Base-by-base conservation (phyloP, 1,140 invertebrate genomes). In the Coenobita brevimanus region DNA sequence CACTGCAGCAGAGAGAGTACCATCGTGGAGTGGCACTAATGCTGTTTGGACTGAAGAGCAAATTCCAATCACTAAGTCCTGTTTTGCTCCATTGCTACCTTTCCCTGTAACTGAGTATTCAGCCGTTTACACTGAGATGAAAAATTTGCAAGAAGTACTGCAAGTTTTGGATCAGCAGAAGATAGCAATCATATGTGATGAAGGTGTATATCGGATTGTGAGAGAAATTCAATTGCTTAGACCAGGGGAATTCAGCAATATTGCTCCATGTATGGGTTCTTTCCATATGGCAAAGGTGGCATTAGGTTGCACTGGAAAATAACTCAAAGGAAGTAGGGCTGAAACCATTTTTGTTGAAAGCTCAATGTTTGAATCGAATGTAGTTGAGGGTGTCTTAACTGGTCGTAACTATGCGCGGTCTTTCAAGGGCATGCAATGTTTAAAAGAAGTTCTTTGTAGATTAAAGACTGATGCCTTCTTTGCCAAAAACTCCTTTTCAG, bases 321-420 rank as follows among this genome's bases (percentile, higher is more conserved):
- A 38, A 13, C 71, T 75, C 27, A 75, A 75, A 24, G 38, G 27
- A 8, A 75, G 71, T 75, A 38, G 71, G 27, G 71, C 38, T 33
- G 30, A 75, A 24, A 75, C 8, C 71, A 75, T 75, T 43, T 38
- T 75, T 75, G 13, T 75, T 13, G 36, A 75, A 27, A 75, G 71
- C 27, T 8, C 71, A 6, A 38, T 8, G 6, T 75, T 75, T 75
- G 71, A 38, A 38, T 4, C 27, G 38, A 75, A 75, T 75, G 71
- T 75, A 15, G 71, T 75, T 30, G 33, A 75, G 15, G 6, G 6
- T 33, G 71, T 75, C 15, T 24, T 75, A 10, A 41, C 15, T 75
- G 71, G 71, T 33, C 6, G 8, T 13, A 15, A 75, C 24, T 75
- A 75, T 24, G 33, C 24, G 15, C 6, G 38, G 33, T 33, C 71